These are phyloP conservation scores for Akabosia matsudoensis DNA, from an alignment of 1,140 invertebrate species.

Conservation along the genomic window DNA sequence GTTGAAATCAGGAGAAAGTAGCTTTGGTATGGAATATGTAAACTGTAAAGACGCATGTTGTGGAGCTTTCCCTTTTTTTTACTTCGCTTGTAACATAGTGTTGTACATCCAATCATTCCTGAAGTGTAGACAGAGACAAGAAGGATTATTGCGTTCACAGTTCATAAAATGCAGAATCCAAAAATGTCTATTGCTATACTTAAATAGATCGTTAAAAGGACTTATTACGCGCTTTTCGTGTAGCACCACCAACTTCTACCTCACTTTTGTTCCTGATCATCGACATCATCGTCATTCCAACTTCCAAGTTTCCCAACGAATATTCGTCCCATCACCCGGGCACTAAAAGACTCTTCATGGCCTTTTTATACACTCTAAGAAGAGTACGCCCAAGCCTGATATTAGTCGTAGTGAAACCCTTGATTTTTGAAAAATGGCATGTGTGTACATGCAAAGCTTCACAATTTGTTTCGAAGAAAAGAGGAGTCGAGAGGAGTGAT, in stretches of 20 bases:
- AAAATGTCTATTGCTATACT: background rate
- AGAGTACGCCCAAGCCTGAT: too few species aligned
- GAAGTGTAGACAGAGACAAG: background rate
- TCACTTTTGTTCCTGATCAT: too few species aligned
- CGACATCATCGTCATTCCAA: too few species aligned
- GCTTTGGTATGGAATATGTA: too few species aligned
- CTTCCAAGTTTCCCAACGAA: too few species aligned
- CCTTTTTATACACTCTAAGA: too few species aligned
- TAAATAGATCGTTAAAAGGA: background rate
- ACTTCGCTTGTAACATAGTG: background rate
- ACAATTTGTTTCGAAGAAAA: slow-evolving; percentile 1
- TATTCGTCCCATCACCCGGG: too few species aligned
- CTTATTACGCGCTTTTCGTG: background rate
- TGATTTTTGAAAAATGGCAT: slow-evolving; percentile 11
- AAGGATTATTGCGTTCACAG: background rate
- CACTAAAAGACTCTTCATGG: too few species aligned
- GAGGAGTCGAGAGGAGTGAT: background rate
- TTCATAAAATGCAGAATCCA: background rate
- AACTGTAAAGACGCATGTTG: too few species aligned
- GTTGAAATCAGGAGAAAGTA: too few species aligned
- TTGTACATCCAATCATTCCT: background rate
- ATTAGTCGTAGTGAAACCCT: background rate
- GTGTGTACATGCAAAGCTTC: background rate
- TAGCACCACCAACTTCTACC: too few species aligned
- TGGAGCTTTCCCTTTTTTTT: background rate